Percentiles rank a stretch among this genome's conserved stretches.
Evolutionary conservation across 2,797 vertebrate species (phyloP).

Genomic region (Pseudochirops corinnae): DNA sequence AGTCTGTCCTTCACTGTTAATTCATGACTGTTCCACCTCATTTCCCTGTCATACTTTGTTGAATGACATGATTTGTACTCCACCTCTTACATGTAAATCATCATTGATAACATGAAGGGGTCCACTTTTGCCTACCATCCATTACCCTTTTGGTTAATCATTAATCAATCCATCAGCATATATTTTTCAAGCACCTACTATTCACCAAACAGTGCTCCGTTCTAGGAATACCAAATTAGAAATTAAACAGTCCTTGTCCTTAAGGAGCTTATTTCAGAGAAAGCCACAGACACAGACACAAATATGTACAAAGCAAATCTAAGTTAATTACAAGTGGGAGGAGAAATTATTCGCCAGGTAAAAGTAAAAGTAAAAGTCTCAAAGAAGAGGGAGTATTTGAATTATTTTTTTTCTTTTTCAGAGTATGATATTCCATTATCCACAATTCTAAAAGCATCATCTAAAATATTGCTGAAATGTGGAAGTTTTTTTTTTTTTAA

Average conservation of each 20-base stretch:
- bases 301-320: not conserved
- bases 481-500: not conserved
- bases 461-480: not conserved
- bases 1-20: not conserved
- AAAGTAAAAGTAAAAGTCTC: not conserved
- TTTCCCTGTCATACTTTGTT: not conserved
- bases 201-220: not conserved
- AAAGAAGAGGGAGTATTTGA: not conserved
- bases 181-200: not conserved
- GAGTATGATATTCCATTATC: not conserved
- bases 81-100: not conserved
- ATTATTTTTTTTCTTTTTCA: not conserved
- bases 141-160: not conserved
- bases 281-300: not conserved
- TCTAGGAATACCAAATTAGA: not conserved
- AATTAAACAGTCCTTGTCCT: not conserved
- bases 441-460: not conserved
- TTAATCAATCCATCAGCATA: not conserved
- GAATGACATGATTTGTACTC: not conserved
- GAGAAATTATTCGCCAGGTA: not conserved
- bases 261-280: not conserved
- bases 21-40: not conserved
- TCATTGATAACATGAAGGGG: not conserved
- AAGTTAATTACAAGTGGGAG: not conserved
- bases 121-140: not conserved